Evolutionary conservation across 2,797 vertebrate genomes (phyloP).

Genomic region (Emydoidea blandingii): DNA sequence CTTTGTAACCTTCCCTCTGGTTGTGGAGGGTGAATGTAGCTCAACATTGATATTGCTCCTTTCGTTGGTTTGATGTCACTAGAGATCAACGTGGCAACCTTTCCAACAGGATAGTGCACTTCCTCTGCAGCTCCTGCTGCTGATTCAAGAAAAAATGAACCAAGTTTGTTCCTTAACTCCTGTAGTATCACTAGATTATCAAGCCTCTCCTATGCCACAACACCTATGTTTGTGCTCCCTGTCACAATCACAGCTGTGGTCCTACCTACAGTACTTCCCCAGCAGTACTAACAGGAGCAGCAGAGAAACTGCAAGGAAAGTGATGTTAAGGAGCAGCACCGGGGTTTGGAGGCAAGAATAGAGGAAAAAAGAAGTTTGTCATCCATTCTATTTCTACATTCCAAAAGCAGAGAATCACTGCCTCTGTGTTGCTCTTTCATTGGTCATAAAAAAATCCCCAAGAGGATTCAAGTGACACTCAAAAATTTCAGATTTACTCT

Average conservation of each 20-base stretch:
- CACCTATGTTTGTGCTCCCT: neutral
- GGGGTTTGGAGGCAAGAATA: neutral
- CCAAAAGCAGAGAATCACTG: neutral
- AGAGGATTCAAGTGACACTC: neutral
- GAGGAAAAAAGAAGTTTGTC: neutral
- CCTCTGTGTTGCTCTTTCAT: neutral
- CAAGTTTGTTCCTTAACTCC: neutral
- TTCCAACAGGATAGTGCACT: neutral
- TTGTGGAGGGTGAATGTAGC: neutral
- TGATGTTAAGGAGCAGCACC: neutral
- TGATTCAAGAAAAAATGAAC: neutral
- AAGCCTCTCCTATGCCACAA: neutral
- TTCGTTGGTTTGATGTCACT: neutral
- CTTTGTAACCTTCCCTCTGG: neutral
- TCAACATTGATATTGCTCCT: neutral
- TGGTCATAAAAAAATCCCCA: fast-evolving
- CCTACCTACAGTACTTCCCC: neutral
- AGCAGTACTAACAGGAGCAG: neutral
- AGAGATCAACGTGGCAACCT: neutral
- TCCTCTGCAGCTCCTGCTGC: neutral
- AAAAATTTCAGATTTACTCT: neutral
- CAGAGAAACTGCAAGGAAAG: neutral
- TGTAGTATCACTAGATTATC: neutral
- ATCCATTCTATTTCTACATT: neutral
- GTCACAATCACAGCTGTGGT: neutral